Conservation (phyloP, 1,140 invertebrate species). For the Mycetomoellerius zeteki region DNA sequence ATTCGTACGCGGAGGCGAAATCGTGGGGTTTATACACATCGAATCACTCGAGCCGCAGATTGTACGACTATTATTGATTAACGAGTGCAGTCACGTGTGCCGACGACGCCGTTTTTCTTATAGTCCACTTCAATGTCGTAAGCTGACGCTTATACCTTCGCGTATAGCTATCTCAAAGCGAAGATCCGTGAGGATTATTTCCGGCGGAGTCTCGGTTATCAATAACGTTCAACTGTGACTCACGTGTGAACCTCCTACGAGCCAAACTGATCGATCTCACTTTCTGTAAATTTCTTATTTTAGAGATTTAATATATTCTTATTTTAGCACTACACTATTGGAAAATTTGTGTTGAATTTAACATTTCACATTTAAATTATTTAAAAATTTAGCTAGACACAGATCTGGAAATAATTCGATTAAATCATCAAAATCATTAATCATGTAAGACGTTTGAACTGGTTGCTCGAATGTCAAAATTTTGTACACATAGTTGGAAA, state of each 20-base stretch:
- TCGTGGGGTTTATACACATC: not conserved
- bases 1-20: constrained; percentile 25
- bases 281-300: not conserved
- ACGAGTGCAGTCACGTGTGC: constrained; percentile 19
- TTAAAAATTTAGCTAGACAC: too few relatives aligned
- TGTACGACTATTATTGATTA: constrained; percentile 42
- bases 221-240: too few relatives aligned
- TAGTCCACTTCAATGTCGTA: not conserved
- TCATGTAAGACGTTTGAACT: too few relatives aligned
- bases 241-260: not conserved
- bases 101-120: constrained; percentile 25
- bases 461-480: too few relatives aligned
- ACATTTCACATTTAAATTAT: too few relatives aligned
- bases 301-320: not conserved
- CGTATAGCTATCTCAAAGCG: not conserved
- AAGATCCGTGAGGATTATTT: not conserved
- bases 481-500: too few relatives aligned
- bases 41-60: not conserved
- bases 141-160: not conserved
- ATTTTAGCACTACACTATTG: too few relatives aligned
- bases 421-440: too few relatives aligned
- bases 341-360: too few relatives aligned
- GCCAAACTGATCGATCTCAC: not conserved
- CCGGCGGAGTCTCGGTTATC: not conserved
- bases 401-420: too few relatives aligned